Conservation (phyloP, 1,140 invertebrate species). For the Trichonephila clavata region DNA sequence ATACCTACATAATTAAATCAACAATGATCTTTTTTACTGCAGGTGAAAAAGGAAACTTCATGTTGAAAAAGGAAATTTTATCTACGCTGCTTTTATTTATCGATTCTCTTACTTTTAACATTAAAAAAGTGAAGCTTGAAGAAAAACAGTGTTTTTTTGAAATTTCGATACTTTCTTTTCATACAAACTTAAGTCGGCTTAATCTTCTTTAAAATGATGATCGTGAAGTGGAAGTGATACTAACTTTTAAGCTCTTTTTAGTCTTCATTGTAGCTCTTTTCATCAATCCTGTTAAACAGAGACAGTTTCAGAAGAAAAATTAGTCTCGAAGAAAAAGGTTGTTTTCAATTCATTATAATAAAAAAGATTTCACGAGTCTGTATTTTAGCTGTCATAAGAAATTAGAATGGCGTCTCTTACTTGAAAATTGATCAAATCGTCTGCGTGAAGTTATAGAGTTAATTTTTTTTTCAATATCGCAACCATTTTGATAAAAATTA, state of each 20-base stretch:
- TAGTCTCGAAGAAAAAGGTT: background rate
- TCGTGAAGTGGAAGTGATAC: slow-evolving; percentile 10
- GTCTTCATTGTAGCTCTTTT: background rate
- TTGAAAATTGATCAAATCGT: background rate
- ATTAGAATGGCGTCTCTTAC: background rate
- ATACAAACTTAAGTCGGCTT: background rate
- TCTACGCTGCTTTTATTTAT: too few species aligned
- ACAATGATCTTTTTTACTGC: too few species aligned
- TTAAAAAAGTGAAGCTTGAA: background rate
- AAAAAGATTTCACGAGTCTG: background rate
- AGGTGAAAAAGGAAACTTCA: too few species aligned
- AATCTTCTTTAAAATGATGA: slow-evolving; percentile 40
- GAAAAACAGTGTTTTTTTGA: background rate
- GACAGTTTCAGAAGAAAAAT: background rate
- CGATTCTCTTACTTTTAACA: too few species aligned
- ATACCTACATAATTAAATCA: too few species aligned
- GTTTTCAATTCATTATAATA: background rate
- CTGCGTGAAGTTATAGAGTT: too few species aligned
- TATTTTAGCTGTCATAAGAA: background rate
- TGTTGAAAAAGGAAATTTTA: too few species aligned
- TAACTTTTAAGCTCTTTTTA: slow-evolving; percentile 37
- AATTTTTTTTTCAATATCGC: too few species aligned
- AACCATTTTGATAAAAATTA: too few species aligned
- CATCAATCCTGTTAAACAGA: background rate
- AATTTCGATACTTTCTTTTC: background rate